A percentile compares a stretch with the other conserved stretches of the same genome.
Evolutionary conservation across 2,113 vertebrate genomes (phyloP).

Genomic region (Saccopteryx bilineata): DNA sequence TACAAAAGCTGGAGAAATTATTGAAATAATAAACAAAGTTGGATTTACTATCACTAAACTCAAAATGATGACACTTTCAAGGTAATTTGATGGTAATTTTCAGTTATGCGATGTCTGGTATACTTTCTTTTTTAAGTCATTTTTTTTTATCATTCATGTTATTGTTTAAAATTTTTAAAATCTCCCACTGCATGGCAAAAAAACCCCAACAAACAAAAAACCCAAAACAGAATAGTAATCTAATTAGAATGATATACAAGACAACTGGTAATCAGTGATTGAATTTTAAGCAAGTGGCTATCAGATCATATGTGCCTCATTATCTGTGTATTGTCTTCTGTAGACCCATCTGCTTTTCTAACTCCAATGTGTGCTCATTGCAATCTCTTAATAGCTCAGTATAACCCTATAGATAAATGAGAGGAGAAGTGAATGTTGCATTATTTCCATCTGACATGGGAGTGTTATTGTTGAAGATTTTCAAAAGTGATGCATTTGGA

Average conservation of each 20-base stretch:
- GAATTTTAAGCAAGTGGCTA: not conserved
- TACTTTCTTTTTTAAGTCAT: not conserved
- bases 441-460: not conserved
- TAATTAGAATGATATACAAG: not conserved
- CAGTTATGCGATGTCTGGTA: not conserved
- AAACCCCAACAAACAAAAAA: no score
- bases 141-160: not conserved
- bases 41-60: constrained; percentile 96
- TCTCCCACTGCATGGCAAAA: not conserved
- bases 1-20: constrained; percentile 92
- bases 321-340: not conserved
- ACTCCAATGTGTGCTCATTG: not conserved
- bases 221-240: not conserved
- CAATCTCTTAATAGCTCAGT: not conserved
- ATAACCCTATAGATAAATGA: not conserved
- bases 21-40: constrained; percentile 92
- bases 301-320: not conserved
- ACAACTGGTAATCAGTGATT: not conserved
- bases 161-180: not conserved
- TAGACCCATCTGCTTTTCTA: not conserved
- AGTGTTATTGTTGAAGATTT: not conserved
- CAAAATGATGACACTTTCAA: constrained; percentile 95
- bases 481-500: not conserved
- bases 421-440: not conserved
- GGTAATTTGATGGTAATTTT: constrained; percentile 87